These are phyloP conservation scores for Drosophila trapezifrons DNA, from an alignment of 1,140 invertebrate species.

Conservation along the genomic window DNA sequence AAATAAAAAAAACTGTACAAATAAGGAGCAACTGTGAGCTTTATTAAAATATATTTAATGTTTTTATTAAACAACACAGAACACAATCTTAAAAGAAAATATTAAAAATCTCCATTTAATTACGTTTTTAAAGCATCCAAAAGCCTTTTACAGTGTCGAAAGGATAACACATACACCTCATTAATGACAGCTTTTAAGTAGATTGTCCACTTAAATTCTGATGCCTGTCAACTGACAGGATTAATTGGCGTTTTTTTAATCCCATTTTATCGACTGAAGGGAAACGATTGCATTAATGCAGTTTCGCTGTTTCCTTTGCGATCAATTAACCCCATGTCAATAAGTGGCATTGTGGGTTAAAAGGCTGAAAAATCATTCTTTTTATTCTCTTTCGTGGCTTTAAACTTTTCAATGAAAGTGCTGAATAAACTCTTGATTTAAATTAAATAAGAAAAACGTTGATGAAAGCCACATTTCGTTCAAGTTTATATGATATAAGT, in stretches of 20 bases:
- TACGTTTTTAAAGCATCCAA: not conserved
- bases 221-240: conserved; percentile 30
- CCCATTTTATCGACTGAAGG: conserved; percentile 33
- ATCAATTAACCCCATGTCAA: conserved; percentile 36
- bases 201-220: conserved; percentile 26
- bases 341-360: conserved; percentile 10
- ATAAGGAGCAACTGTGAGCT: no score
- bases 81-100: not conserved
- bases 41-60: not conserved
- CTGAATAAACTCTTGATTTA: not conserved
- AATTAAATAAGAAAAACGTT: not conserved
- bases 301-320: conserved; percentile 27
- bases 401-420: not conserved
- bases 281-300: conserved; percentile 47
- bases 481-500: no score
- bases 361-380: conserved; percentile 20
- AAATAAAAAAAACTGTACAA: no score
- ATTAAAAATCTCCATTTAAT: not conserved
- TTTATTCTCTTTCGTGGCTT: not conserved
- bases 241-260: conserved; percentile 33
- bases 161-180: conserved; percentile 11
- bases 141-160: not conserved
- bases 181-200: conserved; percentile 28
- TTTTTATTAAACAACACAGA: not conserved
- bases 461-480: not conserved